These are phyloP conservation scores for Pseudomyrmex pallidus DNA, from an alignment of 1,140 invertebrate species.

Conservation along the genomic window DNA sequence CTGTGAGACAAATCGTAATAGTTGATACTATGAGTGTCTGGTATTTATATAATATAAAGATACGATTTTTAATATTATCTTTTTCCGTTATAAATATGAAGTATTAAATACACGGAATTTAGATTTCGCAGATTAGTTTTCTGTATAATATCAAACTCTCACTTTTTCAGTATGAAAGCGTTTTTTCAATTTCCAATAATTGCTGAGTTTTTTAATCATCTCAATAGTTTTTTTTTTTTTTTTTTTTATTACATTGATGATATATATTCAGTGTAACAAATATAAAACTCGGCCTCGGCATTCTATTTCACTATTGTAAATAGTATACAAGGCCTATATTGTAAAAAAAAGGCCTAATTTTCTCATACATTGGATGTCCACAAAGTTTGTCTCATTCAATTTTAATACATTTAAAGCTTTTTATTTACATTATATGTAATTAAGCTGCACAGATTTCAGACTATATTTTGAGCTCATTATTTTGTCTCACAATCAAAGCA, in stretches of 20 bases:
- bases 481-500: background rate
- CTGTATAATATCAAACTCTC: background rate
- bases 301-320: conserved; percentile 67
- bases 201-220: background rate
- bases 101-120: too few relatives aligned
- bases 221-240: conserved; percentile 39
- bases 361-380: conserved; percentile 42
- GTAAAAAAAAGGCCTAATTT: conserved; percentile 55
- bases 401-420: conserved; percentile 21
- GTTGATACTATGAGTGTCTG: conserved; percentile 13
- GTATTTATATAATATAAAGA: conserved; percentile 4
- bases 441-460: background rate
- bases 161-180: background rate
- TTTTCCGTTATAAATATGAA: too few relatives aligned
- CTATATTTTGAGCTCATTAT: conserved; percentile 15
- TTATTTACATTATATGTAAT: conserved; percentile 11
- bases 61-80: background rate
- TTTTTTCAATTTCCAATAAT: background rate
- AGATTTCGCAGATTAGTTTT: too few relatives aligned
- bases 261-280: conserved; percentile 55
- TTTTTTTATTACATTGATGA: conserved; percentile 30
- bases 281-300: conserved; percentile 45
- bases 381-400: conserved; percentile 47
- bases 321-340: conserved; percentile 50
- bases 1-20: conserved; percentile 12